A percentile compares a stretch with the other conserved stretches of the same genome.
These are phyloP conservation scores for Acipenser oxyrinchus DNA, from an alignment of 2,797 vertebrate species.

Conservation along the genomic window DNA sequence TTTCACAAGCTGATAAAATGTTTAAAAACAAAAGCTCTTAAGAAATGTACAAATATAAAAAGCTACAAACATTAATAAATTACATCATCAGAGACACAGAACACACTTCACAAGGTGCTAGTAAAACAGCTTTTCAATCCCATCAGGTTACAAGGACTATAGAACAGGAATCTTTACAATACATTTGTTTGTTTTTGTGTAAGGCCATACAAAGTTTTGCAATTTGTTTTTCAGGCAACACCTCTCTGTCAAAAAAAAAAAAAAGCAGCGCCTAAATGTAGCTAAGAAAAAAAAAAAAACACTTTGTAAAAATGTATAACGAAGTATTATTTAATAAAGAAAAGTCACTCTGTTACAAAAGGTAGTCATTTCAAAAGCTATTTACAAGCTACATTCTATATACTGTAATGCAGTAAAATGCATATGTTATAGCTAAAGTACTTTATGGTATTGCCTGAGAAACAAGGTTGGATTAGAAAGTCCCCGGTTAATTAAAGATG, in stretches of 20 bases:
- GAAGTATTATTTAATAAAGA: constrained; percentile 69
- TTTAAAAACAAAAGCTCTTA: constrained; percentile 88
- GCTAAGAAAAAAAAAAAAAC: constrained; percentile 40
- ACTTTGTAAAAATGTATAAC: constrained; percentile 76
- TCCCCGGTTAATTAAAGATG: constrained; percentile 48
- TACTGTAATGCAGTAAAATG: constrained; percentile 69
- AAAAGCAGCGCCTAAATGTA: constrained; percentile 35
- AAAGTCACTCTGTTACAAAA: constrained; percentile 76
- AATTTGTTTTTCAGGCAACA: constrained; percentile 90
- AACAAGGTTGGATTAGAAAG: constrained; percentile 70
- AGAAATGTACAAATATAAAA: constrained; percentile 99
- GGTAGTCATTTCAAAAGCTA: constrained; percentile 90
- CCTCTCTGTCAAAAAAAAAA: constrained; percentile 47
- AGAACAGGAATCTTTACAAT: constrained; percentile 73
- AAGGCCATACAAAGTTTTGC: constrained; percentile 70
- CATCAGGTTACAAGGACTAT: constrained; percentile 76
- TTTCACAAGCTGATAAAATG: constrained; percentile 77
- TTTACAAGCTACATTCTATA: constrained; percentile 98
- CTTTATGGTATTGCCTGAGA: constrained; percentile 74
- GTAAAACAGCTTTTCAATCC: constrained; percentile 87
- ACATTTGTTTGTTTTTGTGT: constrained; percentile 63
- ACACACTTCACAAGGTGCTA: constrained; percentile 99
- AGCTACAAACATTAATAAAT: constrained; percentile 99
- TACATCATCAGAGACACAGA: constrained; percentile 95
- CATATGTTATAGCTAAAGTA: constrained; percentile 57